Conservation (phyloP, 2,797 vertebrate genomes). For the Urophycis tenuis region DNA sequence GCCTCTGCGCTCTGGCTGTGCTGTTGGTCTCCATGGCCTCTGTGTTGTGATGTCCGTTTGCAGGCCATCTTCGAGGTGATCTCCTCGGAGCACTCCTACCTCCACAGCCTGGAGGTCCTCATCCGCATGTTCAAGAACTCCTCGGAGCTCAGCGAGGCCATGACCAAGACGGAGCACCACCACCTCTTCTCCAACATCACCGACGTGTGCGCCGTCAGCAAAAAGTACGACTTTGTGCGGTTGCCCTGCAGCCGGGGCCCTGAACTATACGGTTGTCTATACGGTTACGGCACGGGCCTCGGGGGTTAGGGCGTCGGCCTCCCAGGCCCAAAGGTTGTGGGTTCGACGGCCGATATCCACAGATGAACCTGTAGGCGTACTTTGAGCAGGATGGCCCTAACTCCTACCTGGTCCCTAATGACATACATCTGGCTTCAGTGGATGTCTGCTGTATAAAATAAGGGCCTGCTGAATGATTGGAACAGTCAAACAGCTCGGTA, state of each 20-base stretch:
- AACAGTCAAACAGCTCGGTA: neutral
- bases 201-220: conserved; percentile 90
- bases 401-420: neutral
- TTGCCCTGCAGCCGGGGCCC: neutral
- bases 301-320: neutral
- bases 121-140: conserved; percentile 96
- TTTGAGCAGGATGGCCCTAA: neutral
- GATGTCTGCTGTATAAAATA: neutral
- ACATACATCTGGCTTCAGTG: neutral
- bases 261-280: neutral
- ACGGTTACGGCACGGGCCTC: too few relatives aligned
- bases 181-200: conserved; percentile 97
- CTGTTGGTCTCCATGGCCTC: neutral
- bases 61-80: conserved; percentile 98
- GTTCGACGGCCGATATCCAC: too few relatives aligned
- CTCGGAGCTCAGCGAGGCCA: conserved; percentile 79
- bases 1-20: too few relatives aligned
- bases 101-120: conserved; percentile 92
- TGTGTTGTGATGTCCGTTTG: neutral
- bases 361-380: neutral
- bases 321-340: neutral
- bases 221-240: conserved; percentile 76
- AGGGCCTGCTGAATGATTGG: neutral
- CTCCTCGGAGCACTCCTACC: conserved; percentile 94
- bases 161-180: conserved; percentile 94